Base-by-base conservation (phyloP, 2,888 invertebrate species). In the Netelia melanura region DNA sequence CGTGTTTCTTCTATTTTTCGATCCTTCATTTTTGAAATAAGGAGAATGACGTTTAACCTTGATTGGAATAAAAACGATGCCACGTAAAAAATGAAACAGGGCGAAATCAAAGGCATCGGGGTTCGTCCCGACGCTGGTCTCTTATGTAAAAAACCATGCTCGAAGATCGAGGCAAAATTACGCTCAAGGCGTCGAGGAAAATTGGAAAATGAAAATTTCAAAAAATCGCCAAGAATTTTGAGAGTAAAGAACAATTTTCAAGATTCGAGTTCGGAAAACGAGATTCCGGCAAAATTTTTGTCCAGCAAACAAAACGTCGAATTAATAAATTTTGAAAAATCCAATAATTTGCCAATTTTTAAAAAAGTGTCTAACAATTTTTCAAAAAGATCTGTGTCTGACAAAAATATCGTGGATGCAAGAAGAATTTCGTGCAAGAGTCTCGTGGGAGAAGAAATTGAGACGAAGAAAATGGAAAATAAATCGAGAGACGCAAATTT, bases 271-370 rank as follows among this genome's bases (percentile, higher is more conserved):
- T 58, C 80, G n/a, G 85, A 80, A 1, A 78, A 61, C 17, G 85
- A 82, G n/a, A 65, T 75, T n/a, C 77, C 77, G 21, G 84, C 61
- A 9, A 81, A 76, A 77, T 70, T 82, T 8, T 72, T 76, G 11
- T 82, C 79, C 2, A 87, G 86, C 67, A 87, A 87, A 54, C 86
- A 87, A 65, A 75, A 77, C 62, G 86, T 87, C 2, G 86, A 86
- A 58, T 80, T 87, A 52, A 75, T 82, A 21, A 68, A 85, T 82
- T 85, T 79, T n/a, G 75, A 75, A 10, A 43, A 67, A 5, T 30
- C 0, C 9, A 77, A 64, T 3, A 23, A 14, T 38, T 14, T 77
- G 8, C 56, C 77, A 3, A 6, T 48, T n/a, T 44, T 65, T 5
- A 61, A 38, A 25, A 79, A 71, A 62, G 25, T 52, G 17, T n/a